These are phyloP conservation scores for Lutraria rhynchaena DNA, from an alignment of 1,140 invertebrate species.

Conservation along the genomic window DNA sequence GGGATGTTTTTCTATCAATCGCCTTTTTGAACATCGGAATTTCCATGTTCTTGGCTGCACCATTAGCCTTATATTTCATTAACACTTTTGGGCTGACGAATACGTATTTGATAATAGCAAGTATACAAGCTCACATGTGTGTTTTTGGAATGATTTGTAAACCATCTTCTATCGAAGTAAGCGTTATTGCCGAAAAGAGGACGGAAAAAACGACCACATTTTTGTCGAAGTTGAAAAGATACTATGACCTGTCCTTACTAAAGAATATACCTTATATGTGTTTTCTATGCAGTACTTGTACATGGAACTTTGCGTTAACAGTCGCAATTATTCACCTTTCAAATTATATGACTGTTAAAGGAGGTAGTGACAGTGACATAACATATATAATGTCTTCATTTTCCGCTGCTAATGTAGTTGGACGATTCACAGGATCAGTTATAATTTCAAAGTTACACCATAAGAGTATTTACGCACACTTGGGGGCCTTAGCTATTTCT, in stretches of 20 bases:
- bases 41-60: conserved; percentile 37
- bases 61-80: conserved; percentile 7
- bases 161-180: conserved; percentile 6
- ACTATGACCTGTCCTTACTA: conserved; percentile 7
- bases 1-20: neutral
- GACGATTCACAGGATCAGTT: conserved; percentile 18
- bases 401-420: conserved; percentile 27
- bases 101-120: conserved; percentile 21
- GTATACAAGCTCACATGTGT: conserved; percentile 29
- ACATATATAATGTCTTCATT: conserved; percentile 16
- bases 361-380: conserved; percentile 8
- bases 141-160: conserved; percentile 15
- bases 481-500: neutral
- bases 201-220: neutral
- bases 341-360: conserved; percentile 11
- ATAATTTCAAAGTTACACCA: conserved; percentile 23
- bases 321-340: conserved; percentile 10
- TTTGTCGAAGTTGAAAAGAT: neutral
- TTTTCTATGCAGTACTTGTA: conserved; percentile 16
- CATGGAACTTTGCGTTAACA: conserved; percentile 37
- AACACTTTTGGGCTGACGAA: neutral
- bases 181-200: conserved; percentile 5
- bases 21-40: conserved; percentile 16
- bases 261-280: conserved; percentile 12
- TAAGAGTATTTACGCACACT: conserved; percentile 1